phyloP scores from a whole-genome alignment of 1,140 invertebrate species.

The Papilio aristodemus region DNA sequence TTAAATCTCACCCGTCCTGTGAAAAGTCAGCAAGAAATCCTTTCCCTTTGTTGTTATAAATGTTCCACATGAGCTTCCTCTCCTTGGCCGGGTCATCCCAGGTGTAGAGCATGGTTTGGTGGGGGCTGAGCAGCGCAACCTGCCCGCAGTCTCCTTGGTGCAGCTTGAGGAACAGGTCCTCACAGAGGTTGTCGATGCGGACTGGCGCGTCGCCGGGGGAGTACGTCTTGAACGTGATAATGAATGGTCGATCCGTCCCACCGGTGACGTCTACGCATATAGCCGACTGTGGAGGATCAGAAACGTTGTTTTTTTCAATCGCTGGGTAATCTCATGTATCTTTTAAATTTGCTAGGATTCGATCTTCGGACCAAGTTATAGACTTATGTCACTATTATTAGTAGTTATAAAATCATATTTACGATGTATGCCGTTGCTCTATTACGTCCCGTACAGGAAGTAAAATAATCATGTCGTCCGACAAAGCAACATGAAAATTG shows the following conservation, averaged over 20 bases:
- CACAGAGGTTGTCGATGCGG: constrained; percentile 89
- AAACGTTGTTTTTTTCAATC: constrained; percentile 16
- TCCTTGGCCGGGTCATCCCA: constrained; percentile 91
- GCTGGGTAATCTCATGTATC: not conserved
- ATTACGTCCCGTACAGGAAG: constrained; percentile 11
- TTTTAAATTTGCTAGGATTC: no score
- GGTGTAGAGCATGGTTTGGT: constrained; percentile 89
- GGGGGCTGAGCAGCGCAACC: constrained; percentile 88
- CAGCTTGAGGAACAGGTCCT: constrained; percentile 90
- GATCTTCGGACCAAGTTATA: no score
- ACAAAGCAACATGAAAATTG: constrained; percentile 15
- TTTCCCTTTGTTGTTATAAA: constrained; percentile 89
- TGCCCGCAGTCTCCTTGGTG: constrained; percentile 84
- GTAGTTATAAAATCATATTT: no score
- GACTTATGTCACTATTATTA: no score
- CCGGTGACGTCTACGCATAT: constrained; percentile 87
- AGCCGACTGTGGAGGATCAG: constrained; percentile 81
- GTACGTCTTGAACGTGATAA: constrained; percentile 86
- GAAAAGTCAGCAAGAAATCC: constrained; percentile 86
- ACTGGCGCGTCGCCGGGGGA: constrained; percentile 87
- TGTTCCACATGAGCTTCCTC: constrained; percentile 89
- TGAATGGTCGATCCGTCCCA: constrained; percentile 86
- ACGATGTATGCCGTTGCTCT: not conserved
- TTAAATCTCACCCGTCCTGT: constrained; percentile 82
- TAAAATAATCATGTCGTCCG: not conserved